A percentile compares a stretch with the other conserved stretches of the same genome.
These are phyloP conservation scores for Alectura lathami DNA, from an alignment of 2,113 vertebrate genomes.

Conservation along the genomic window DNA sequence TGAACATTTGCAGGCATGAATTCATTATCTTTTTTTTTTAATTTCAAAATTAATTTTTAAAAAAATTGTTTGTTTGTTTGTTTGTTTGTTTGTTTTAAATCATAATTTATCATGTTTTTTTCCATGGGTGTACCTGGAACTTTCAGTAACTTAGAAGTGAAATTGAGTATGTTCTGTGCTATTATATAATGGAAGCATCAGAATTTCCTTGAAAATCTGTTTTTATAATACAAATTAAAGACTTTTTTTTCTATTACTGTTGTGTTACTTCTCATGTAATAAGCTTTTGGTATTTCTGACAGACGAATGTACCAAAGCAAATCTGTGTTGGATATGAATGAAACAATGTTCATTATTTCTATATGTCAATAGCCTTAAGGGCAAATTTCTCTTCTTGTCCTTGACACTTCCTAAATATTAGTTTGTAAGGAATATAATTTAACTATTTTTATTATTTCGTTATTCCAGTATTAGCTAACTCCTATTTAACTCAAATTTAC, in stretches of 20 bases:
- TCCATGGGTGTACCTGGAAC: accelerated
- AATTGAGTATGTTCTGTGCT: accelerated
- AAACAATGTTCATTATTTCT: neutral
- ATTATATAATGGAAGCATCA: neutral
- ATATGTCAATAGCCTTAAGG: neutral
- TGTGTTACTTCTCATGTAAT: neutral
- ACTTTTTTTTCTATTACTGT: neutral
- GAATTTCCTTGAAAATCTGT: neutral
- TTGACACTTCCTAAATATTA: neutral
- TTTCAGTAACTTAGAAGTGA: neutral
- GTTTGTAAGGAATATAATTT: neutral
- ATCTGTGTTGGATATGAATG: neutral
- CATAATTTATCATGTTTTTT: neutral
- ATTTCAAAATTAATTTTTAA: too few relatives aligned
- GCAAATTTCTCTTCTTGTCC: neutral
- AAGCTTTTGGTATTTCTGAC: neutral
- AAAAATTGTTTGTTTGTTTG: too few relatives aligned
- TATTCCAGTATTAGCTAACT: neutral
- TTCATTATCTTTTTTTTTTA: neutral
- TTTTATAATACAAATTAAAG: neutral
- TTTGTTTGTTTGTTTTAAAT: neutral
- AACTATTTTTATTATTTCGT: neutral
- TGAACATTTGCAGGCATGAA: neutral
- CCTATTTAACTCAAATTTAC: neutral
- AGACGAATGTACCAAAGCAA: neutral